A percentile compares a stretch with the other conserved stretches of the same genome.
Conservation (phyloP, 1,140 invertebrate genomes). For the Tribolium castaneum region DNA sequence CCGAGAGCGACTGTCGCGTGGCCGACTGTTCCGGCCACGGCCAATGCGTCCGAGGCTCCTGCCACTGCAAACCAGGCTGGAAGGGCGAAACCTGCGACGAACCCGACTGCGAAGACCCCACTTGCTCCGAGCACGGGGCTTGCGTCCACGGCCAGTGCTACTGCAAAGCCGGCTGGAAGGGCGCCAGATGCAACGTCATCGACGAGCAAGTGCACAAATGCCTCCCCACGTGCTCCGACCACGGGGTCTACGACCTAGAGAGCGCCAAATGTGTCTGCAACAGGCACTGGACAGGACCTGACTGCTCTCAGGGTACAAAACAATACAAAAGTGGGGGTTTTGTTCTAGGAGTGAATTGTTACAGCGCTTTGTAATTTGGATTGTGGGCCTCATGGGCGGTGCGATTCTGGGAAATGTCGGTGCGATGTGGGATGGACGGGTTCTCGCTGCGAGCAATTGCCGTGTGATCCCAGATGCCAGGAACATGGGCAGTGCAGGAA, state of each 20-base stretch:
- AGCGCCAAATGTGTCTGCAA: slow-evolving; percentile 89
- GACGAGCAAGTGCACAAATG: slow-evolving; percentile 91
- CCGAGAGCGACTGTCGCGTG: slow-evolving; percentile 90
- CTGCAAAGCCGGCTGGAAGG: slow-evolving; percentile 96
- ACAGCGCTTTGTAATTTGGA: slow-evolving; percentile 90
- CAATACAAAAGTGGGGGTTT: background rate
- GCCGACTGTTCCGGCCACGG: slow-evolving; percentile 93
- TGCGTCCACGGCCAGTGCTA: slow-evolving; percentile 94
- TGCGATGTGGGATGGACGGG: slow-evolving; percentile 94
- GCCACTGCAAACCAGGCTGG: slow-evolving; percentile 90
- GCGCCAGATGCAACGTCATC: slow-evolving; percentile 86
- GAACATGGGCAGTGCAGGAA: slow-evolving; percentile 97
- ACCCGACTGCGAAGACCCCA: slow-evolving; percentile 73
- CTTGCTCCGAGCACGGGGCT: slow-evolving; percentile 90
- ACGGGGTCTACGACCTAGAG: slow-evolving; percentile 90
- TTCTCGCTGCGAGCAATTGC: slow-evolving; percentile 87
- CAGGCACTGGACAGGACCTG: slow-evolving; percentile 88
- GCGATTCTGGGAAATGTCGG: slow-evolving; percentile 88
- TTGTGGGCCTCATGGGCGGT: slow-evolving; percentile 90
- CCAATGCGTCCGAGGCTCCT: slow-evolving; percentile 88
- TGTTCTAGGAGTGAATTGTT: slow-evolving; percentile 48
- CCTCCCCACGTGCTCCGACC: slow-evolving; percentile 89
- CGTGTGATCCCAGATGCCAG: slow-evolving; percentile 91
- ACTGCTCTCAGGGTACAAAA: slow-evolving; percentile 89
- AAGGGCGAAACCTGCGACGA: slow-evolving; percentile 72